Evolutionary conservation across 2,113 vertebrate species (phyloP), one percentile per base, ranked within the genome.

Genomic region (Daboia siamensis): DNA sequence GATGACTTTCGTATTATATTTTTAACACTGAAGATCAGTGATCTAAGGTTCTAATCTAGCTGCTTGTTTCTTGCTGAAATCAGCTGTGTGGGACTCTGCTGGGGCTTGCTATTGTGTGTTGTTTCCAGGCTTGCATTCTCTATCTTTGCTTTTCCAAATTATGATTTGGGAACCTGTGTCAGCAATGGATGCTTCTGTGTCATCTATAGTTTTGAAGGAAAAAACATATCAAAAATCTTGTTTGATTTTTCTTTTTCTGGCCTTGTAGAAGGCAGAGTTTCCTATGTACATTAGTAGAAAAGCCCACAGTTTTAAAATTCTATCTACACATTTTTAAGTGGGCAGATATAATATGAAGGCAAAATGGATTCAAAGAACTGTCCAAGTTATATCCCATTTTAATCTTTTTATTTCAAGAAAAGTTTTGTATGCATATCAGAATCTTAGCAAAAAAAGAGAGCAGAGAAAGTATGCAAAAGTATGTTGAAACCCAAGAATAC

Each of bases 81-180:
- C 64, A 89, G 52, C 26, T 74, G 56, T 86, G 69, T 26, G 54
- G 88, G 64, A n/a, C 3, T 85, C 87, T 90, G 26, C 51, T 90
- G 74, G 54, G 74, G 55, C 92, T 90, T 92, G 74, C 55, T 90
- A 8, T 92, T 85, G 7, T 85, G 74, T 56, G 21, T 29, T 89
- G 39, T 90, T 51, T 90, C 46, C 61, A 86, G 21, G 74, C 69
- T 92, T 90, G 88, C 92, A 90, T 90, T 89, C 44, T 92, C 74
- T 92, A 86, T 61, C 46, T 92, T 85, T 86, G 88, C 88, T 86
- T 86, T 54, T 92, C 29, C 26, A 33, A 90, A 33, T 48, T 92
- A 21, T 29, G 4, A 33, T 29, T 91, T 87, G 61, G 44, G 20
- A 48, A 39, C 20, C 26, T 54, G 21, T 11, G 46, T 87, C 74